Percentiles rank a stretch among this genome's conserved stretches.
These are phyloP conservation scores for Climacteris rufus DNA, from an alignment of 2,113 vertebrate species.

Conservation along the genomic window DNA sequence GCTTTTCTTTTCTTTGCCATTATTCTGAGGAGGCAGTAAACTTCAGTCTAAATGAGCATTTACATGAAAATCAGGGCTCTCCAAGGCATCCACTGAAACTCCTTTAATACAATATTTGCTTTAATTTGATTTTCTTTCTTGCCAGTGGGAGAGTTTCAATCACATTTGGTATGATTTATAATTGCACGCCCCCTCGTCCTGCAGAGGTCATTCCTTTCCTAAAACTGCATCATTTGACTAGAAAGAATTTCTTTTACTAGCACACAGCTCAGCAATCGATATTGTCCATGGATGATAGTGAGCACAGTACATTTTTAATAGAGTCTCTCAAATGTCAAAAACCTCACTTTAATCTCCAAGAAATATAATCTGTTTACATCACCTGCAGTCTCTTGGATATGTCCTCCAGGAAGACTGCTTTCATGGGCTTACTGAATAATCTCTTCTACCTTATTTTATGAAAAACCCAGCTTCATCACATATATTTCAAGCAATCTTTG, in stretches of 20 bases:
- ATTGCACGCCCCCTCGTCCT: not conserved
- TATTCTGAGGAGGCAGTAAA: conserved; percentile 51
- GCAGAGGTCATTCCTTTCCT: conserved; percentile 43
- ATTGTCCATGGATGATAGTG: not conserved
- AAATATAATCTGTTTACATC: conserved; percentile 21
- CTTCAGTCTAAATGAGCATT: conserved; percentile 50
- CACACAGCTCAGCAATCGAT: conserved; percentile 6
- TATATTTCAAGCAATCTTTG: not conserved
- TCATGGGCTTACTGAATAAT: not conserved
- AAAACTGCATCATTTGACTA: conserved; percentile 15
- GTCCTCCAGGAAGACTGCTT: not conserved
- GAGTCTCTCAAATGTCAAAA: conserved; percentile 26
- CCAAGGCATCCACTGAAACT: conserved; percentile 41
- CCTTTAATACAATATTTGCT: conserved; percentile 47
- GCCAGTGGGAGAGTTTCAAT: conserved; percentile 17
- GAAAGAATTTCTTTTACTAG: not conserved
- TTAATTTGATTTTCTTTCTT: conserved; percentile 48
- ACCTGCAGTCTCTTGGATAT: not conserved
- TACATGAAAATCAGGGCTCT: conserved; percentile 52
- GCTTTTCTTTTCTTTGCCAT: conserved; percentile 11
- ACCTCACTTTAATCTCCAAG: conserved; percentile 6
- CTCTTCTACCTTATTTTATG: not conserved
- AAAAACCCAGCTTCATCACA: not conserved
- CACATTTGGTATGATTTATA: conserved; percentile 28
- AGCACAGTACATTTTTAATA: conserved; percentile 4